A percentile compares a stretch with the other conserved stretches of the same genome.
phyloP scores from a whole-genome alignment of 2,888 invertebrate species.

The Calephelis perditalis region DNA sequence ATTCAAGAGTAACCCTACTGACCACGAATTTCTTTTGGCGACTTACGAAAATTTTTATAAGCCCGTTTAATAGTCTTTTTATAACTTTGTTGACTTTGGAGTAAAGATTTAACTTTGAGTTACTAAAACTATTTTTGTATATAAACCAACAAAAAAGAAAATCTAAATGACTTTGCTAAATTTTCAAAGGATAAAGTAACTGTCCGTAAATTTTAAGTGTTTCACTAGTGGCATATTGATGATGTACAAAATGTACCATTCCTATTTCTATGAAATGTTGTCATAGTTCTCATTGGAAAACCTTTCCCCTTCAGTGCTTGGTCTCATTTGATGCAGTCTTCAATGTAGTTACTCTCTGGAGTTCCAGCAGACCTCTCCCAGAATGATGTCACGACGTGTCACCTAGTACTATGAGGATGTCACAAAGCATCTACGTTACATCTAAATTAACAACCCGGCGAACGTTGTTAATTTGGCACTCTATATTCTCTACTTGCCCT shows the following conservation, averaged over 20 bases:
- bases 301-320: not conserved
- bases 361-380: no score
- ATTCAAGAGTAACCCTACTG: no score
- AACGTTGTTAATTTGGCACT: no score
- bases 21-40: slow-evolving; percentile 5
- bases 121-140: not conserved
- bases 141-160: not conserved
- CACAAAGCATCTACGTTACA: no score
- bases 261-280: no score
- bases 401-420: no score
- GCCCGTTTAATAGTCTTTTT: slow-evolving; percentile 4
- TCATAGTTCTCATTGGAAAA: slow-evolving; percentile 10
- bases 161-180: not conserved
- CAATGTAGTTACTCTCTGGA: not conserved
- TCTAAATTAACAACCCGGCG: no score
- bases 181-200: no score
- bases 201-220: no score
- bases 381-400: no score
- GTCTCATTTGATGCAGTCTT: not conserved
- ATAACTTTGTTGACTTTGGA: slow-evolving; percentile 1
- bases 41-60: slow-evolving; percentile 9
- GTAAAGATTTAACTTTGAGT: not conserved
- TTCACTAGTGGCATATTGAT: not conserved
- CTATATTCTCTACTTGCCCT: no score
- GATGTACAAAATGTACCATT: slow-evolving; percentile 11